A percentile compares a stretch with the other conserved stretches of the same genome.
These are phyloP conservation scores for Folsomia candida DNA, from an alignment of 2,888 invertebrate genomes.

Conservation along the genomic window DNA sequence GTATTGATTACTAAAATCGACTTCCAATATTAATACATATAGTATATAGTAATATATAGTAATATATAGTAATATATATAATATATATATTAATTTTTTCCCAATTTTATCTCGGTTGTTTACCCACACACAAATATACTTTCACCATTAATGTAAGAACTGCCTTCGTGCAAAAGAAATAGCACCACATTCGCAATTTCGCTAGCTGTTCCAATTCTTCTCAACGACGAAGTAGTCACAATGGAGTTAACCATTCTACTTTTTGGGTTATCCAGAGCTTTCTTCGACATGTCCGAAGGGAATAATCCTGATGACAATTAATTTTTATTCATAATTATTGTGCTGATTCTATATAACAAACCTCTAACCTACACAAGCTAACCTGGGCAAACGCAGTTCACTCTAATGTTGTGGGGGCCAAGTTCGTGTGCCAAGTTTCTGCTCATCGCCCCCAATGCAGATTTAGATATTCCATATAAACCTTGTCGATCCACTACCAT, in stretches of 20 bases:
- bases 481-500: slow-evolving; percentile 9
- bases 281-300: slow-evolving; percentile 20
- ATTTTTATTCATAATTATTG: too few relatives aligned
- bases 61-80: too few relatives aligned
- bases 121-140: slow-evolving; percentile 12
- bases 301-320: too few relatives aligned
- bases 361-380: too few relatives aligned
- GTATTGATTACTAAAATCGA: too few relatives aligned
- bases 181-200: slow-evolving; percentile 16
- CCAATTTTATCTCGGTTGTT: too few relatives aligned
- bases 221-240: background rate
- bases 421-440: slow-evolving; percentile 12
- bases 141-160: slow-evolving; percentile 13
- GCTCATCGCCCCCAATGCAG: slow-evolving; percentile 13
- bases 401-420: slow-evolving; percentile 11
- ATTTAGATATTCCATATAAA: slow-evolving; percentile 14
- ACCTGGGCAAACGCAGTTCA: slow-evolving; percentile 16
- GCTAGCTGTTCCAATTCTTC: background rate
- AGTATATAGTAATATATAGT: too few relatives aligned
- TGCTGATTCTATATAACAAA: too few relatives aligned
- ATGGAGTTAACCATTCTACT: background rate
- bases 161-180: slow-evolving; percentile 8
- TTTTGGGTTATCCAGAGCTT: slow-evolving; percentile 4
- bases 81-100: too few relatives aligned
- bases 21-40: too few relatives aligned